Conservation (phyloP, 2,888 invertebrate species). For the Antheraea yamamai region DNA sequence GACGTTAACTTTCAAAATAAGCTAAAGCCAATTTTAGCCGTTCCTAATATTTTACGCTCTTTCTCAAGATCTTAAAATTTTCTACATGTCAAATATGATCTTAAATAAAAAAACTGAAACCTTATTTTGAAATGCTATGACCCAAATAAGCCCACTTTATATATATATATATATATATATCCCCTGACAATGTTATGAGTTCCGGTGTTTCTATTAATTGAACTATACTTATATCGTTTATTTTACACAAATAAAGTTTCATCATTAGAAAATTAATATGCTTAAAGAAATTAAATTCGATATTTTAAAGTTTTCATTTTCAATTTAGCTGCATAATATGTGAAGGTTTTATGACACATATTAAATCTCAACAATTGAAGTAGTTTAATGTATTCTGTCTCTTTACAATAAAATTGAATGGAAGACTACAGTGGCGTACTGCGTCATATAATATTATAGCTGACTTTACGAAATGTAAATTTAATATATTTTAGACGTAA, state of each 20-base stretch:
- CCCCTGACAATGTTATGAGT: not conserved
- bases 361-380: slow-evolving; percentile 1
- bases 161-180: not conserved
- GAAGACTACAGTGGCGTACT: not conserved
- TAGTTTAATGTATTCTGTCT: not conserved
- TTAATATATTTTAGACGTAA: slow-evolving; percentile 7
- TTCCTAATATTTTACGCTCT: no score
- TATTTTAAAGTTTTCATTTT: no score
- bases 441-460: slow-evolving; percentile 10
- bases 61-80: no score
- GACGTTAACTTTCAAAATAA: no score
- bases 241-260: no score
- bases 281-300: no score
- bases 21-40: no score
- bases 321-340: no score
- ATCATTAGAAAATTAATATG: not conserved
- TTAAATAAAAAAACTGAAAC: no score
- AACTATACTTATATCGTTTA: not conserved
- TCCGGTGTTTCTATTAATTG: not conserved
- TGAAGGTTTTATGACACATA: not conserved
- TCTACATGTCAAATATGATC: no score
- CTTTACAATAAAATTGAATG: not conserved
- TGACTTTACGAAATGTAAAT: not conserved
- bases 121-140: no score
- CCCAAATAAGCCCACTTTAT: no score